These are phyloP conservation scores for Montipora foliosa DNA, from an alignment of 64 coral and sea anemone genomes.

Conservation along the genomic window DNA sequence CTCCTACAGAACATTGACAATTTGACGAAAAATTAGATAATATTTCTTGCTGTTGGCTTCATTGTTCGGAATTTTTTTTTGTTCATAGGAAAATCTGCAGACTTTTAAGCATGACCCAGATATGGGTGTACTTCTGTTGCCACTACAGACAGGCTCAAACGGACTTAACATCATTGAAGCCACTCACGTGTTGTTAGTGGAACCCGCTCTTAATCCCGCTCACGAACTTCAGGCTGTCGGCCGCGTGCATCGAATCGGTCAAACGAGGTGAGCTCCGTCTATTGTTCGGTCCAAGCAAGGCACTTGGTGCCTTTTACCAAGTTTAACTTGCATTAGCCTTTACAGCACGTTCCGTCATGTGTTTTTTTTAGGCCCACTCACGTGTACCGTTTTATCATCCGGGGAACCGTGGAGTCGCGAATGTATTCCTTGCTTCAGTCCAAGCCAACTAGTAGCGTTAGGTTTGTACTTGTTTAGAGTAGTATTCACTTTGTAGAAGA, in stretches of 20 bases:
- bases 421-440: constrained; percentile 82
- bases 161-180: constrained; percentile 95
- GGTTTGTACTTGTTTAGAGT: constrained; percentile 11
- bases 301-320: not conserved
- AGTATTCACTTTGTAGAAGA: too few relatives aligned
- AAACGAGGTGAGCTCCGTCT: constrained; percentile 71
- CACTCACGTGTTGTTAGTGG: constrained; percentile 93
- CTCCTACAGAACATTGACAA: too few relatives aligned
- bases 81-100: constrained; percentile 71
- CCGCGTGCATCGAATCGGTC: constrained; percentile 96
- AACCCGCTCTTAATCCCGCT: constrained; percentile 94
- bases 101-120: constrained; percentile 80
- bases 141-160: constrained; percentile 92
- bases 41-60: too few relatives aligned
- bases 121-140: constrained; percentile 74
- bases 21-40: too few relatives aligned
- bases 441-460: constrained; percentile 54
- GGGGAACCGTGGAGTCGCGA: constrained; percentile 86
- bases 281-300: too few relatives aligned
- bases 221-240: constrained; percentile 94
- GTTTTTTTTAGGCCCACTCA: constrained; percentile 70
- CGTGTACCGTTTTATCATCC: constrained; percentile 86
- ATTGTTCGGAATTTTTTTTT: not conserved
- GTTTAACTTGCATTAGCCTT: too few relatives aligned
- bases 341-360: not conserved